These are phyloP conservation scores for Trichomycterus rosablanca DNA, from an alignment of 2,113 vertebrate genomes.

Conservation along the genomic window DNA sequence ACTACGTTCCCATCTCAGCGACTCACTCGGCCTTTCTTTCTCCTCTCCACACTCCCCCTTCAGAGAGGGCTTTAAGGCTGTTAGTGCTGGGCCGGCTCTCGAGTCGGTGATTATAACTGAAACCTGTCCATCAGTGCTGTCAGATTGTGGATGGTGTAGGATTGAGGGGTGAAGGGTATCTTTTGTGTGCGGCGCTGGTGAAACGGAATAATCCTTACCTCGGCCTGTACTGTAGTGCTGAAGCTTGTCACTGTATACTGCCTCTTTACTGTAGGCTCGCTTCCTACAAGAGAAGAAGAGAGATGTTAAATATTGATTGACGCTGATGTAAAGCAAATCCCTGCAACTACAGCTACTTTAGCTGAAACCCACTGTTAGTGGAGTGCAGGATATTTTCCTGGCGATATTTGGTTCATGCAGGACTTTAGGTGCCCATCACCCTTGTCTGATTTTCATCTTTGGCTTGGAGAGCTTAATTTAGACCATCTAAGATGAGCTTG, in stretches of 20 bases:
- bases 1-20: background rate
- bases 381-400: too few species aligned
- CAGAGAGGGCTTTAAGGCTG: slow-evolving; percentile 48
- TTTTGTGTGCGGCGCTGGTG: slow-evolving; percentile 12
- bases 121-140: slow-evolving; percentile 54
- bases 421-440: too few species aligned
- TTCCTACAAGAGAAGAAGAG: slow-evolving; percentile 71
- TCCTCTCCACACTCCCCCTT: slow-evolving; percentile 24
- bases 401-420: too few species aligned
- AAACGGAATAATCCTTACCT: slow-evolving; percentile 72
- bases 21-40: background rate
- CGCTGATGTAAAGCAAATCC: too few species aligned
- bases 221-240: slow-evolving; percentile 97
- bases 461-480: too few species aligned
- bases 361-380: too few species aligned
- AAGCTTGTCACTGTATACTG: slow-evolving; percentile 93
- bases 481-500: too few species aligned
- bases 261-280: slow-evolving; percentile 92
- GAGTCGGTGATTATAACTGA: slow-evolving; percentile 29
- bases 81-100: slow-evolving; percentile 31
- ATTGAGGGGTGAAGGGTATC: slow-evolving; percentile 4
- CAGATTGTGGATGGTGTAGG: slow-evolving; percentile 26
- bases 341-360: too few species aligned
- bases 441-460: too few species aligned
- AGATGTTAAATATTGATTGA: slow-evolving; percentile 1